Evolutionary conservation across 2,888 invertebrate species (phyloP), one percentile per base, ranked within the genome.

Genomic region (Coleophora deauratella): DNA sequence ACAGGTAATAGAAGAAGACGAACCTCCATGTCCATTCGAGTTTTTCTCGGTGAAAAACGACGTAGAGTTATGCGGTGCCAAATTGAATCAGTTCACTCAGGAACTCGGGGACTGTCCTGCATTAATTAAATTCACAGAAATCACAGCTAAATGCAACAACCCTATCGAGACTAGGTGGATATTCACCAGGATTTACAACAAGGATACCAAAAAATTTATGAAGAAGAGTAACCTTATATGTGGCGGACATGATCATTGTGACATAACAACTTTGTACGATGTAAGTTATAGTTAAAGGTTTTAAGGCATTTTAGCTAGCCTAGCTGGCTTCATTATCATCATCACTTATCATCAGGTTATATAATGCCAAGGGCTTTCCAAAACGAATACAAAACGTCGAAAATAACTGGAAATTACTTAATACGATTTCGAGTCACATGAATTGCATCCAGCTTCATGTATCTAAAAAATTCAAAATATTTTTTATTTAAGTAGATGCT

Each of bases 1-100:
- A 42, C 62, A 79, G 79, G 53, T 56, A 0, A 72, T 79, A 1
- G 76, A 76, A 52, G 66, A 72, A 2, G 54, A 52, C 3, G 46
- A 51, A 9, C 66, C 66, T 1, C 65, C 63, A 0, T 80, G 80
- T 36, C 70, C 74, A 0, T 74, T 52, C 33, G 79, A 79, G 51
- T 53, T 76, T 36, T 59, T 65, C 31, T 72, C 70, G 0, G 34
- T 72, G 1, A 44, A 54, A 7, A 54, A 61, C 4, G 46, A 57
- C 0, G 43, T 50, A 3, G 40, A 54, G 7, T 33, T 76, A 2
- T 78, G 77, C 37, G 62, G 57, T 0, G 46, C 49, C 0, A 54
- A 71, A 43, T 55, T 59, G 3, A 51, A 42, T 0, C 42, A 64
- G 33, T 49, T 49, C 4, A 46, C 50, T 27, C 45, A 63, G 2